Evolutionary conservation across 2,113 vertebrate genomes (phyloP).

Genomic region (Parus major): DNA sequence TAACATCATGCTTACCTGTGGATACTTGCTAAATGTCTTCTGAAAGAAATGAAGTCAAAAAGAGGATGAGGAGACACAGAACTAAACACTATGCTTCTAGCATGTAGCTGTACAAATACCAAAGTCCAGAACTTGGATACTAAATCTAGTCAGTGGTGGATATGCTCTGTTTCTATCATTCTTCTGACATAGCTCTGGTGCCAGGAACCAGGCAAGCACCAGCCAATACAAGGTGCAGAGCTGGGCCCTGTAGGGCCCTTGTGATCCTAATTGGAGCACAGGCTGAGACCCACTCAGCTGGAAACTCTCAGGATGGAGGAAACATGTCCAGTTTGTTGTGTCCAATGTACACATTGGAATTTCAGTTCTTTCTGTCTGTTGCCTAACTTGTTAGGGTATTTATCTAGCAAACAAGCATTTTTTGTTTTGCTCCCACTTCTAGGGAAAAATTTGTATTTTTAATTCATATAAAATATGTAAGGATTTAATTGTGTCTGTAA

Average conservation of each 20-base stretch:
- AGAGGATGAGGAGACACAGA: background rate
- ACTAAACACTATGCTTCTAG: background rate
- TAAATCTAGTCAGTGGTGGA: background rate
- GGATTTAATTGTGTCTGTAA: background rate
- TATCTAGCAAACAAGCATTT: background rate
- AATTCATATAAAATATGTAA: background rate
- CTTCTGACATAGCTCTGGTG: background rate
- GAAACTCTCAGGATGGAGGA: background rate
- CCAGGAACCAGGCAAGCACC: background rate
- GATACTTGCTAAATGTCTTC: background rate
- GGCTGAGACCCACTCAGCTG: background rate
- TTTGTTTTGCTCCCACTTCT: background rate
- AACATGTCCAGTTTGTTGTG: background rate
- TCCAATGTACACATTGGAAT: background rate
- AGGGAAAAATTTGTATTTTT: background rate
- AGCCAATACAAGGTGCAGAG: rapidly evolving
- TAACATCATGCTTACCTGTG: background rate
- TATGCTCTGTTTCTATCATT: background rate
- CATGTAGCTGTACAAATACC: background rate
- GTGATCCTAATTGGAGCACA: background rate
- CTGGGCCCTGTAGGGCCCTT: background rate
- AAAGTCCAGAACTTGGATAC: background rate
- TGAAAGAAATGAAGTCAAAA: background rate
- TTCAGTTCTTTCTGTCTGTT: background rate
- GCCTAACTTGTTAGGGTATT: background rate